Evolutionary conservation across 2,888 invertebrate species (phyloP).

Genomic region (Pogonocherus hispidulus): DNA sequence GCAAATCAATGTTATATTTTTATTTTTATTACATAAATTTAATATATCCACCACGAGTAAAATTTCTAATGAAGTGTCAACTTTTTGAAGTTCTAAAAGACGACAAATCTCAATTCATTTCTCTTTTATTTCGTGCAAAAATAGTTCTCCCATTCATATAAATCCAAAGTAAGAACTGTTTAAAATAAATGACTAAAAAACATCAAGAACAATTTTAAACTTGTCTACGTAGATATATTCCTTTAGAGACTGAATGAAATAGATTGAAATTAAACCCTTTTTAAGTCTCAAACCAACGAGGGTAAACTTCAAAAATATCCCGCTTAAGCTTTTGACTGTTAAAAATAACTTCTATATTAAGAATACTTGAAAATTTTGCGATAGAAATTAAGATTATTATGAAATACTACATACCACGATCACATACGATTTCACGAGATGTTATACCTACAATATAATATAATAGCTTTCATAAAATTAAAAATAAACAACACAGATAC

Average conservation of each 20-base stretch:
- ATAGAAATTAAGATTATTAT: no score
- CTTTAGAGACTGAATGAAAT: conserved; percentile 9
- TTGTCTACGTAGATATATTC: background rate
- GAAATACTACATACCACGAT: no score
- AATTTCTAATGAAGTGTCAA: no score
- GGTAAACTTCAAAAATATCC: background rate
- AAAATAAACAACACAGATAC: no score
- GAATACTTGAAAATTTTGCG: background rate
- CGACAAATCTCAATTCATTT: background rate
- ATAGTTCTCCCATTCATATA: background rate
- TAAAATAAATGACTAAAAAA: background rate
- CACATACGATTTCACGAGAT: no score
- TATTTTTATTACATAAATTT: no score
- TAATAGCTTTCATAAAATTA: no score
- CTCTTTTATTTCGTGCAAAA: background rate
- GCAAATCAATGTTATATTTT: no score
- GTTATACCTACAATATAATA: no score
- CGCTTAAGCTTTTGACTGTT: background rate
- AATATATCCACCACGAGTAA: no score
- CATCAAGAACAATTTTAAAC: background rate
- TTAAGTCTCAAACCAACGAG: background rate
- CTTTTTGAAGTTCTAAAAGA: no score
- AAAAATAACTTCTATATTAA: background rate
- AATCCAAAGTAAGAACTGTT: background rate
- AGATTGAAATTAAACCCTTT: background rate